These are phyloP conservation scores for Leucophora obtusa DNA, from an alignment of 2,888 invertebrate species.

Conservation along the genomic window DNA sequence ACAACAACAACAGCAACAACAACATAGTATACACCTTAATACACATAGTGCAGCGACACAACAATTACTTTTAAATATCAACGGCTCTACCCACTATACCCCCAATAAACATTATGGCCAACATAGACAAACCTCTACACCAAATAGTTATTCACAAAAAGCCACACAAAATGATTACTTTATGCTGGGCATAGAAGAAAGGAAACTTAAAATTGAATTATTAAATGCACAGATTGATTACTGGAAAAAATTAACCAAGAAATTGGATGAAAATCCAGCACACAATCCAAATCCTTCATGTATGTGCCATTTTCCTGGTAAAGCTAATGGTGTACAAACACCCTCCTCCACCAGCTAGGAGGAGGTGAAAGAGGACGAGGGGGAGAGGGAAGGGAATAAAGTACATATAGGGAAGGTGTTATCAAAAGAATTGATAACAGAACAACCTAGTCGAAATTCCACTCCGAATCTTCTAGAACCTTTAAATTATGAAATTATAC, in stretches of 20 bases:
- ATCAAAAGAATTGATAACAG: neutral
- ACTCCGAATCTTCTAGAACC: conserved; percentile 47
- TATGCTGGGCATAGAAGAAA: conserved; percentile 76
- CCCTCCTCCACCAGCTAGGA: conserved; percentile 75
- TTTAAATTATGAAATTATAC: conserved; percentile 55
- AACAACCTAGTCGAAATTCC: conserved; percentile 3
- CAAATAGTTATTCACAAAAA: conserved; percentile 50
- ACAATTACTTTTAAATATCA: conserved; percentile 59
- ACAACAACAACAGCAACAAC: conserved; percentile 53
- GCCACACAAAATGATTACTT: conserved; percentile 72
- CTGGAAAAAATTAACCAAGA: conserved; percentile 77
- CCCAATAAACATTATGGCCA: conserved; percentile 62
- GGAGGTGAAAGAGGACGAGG: conserved; percentile 62
- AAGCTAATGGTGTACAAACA: conserved; percentile 72
- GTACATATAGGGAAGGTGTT: neutral
- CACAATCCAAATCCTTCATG: conserved; percentile 74
- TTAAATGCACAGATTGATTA: conserved; percentile 78
- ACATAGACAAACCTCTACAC: conserved; percentile 54
- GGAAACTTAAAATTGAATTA: conserved; percentile 76
- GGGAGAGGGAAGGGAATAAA: conserved; percentile 6
- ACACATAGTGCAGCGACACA: conserved; percentile 53
- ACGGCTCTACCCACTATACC: conserved; percentile 51
- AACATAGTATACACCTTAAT: conserved; percentile 50
- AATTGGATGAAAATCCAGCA: conserved; percentile 72
- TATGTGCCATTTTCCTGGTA: conserved; percentile 74